These are phyloP conservation scores for Sesia apiformis DNA, from an alignment of 2,888 invertebrate species.

Conservation along the genomic window DNA sequence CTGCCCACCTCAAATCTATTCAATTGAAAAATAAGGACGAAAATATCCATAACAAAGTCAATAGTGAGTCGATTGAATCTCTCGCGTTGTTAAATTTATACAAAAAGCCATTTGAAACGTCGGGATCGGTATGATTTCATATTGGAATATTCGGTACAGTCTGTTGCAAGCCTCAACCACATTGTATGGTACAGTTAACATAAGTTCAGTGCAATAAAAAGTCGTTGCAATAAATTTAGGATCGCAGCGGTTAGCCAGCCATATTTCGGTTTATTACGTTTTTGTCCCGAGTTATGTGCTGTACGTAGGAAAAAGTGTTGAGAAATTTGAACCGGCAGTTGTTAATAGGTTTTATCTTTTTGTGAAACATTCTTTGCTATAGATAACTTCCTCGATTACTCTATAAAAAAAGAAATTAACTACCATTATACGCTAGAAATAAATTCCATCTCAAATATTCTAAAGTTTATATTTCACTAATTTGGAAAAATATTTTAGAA, in stretches of 20 bases:
- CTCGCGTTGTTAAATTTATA: neutral
- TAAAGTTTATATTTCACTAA: too few relatives aligned
- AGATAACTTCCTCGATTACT: too few relatives aligned
- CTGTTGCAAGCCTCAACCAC: neutral
- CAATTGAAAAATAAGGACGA: neutral
- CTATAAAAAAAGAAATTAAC: too few relatives aligned
- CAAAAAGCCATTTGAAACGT: neutral
- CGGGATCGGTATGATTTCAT: neutral
- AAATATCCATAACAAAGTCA: neutral
- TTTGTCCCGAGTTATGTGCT: conserved; percentile 3
- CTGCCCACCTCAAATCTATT: too few relatives aligned
- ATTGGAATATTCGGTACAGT: neutral
- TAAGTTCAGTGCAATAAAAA: conserved; percentile 19
- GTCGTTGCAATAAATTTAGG: conserved; percentile 22
- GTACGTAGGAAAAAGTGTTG: neutral
- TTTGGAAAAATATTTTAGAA: too few relatives aligned
- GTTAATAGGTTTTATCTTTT: too few relatives aligned
- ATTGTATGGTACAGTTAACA: conserved; percentile 10
- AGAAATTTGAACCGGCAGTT: too few relatives aligned
- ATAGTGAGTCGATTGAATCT: neutral
- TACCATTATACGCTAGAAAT: too few relatives aligned
- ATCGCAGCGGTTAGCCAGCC: conserved; percentile 14
- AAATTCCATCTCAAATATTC: too few relatives aligned
- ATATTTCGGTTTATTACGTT: conserved; percentile 30
- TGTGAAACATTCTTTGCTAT: too few relatives aligned